Percentiles rank a stretch among this genome's conserved stretches.
phyloP scores from a whole-genome alignment of 2,888 invertebrate species.

The Lapara coniferarum region DNA sequence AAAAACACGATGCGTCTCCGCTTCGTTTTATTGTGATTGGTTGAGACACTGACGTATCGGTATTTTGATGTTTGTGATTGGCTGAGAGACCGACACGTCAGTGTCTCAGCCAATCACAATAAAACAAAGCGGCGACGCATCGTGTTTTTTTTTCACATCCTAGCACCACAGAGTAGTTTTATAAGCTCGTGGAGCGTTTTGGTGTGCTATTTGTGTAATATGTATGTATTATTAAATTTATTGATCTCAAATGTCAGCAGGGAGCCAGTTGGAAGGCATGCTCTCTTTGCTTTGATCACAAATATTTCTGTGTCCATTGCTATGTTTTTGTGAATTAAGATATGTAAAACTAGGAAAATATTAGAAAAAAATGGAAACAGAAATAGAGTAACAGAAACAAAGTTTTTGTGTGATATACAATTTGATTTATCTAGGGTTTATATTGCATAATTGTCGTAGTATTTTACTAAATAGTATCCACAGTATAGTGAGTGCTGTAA shows the following conservation, averaged over 20 bases:
- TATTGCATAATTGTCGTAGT: conserved; percentile 38
- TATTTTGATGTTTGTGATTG: too few species aligned
- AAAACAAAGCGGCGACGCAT: too few species aligned
- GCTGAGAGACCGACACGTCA: too few species aligned
- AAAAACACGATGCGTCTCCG: too few species aligned
- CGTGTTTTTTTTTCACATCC: too few species aligned
- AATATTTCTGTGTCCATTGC: conserved; percentile 48
- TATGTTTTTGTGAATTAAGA: conserved; percentile 30
- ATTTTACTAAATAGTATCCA: conserved; percentile 31
- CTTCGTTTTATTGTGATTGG: too few species aligned
- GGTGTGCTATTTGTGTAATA: conserved; percentile 47
- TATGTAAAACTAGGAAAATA: conserved; percentile 35
- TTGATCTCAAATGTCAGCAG: conserved; percentile 68
- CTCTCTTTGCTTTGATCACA: conserved; percentile 39
- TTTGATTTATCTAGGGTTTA: conserved; percentile 40
- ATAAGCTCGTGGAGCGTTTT: conserved; percentile 61
- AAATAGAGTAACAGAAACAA: conserved; percentile 44
- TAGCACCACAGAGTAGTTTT: conserved; percentile 43
- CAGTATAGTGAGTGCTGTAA: conserved; percentile 37
- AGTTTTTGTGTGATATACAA: conserved; percentile 51
- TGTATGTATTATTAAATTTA: conserved; percentile 39
- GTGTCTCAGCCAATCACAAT: too few species aligned
- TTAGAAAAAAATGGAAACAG: conserved; percentile 48
- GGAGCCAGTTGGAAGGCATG: conserved; percentile 41
- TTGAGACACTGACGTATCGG: too few species aligned